Evolutionary conservation across 1,140 invertebrate genomes (phyloP).

Genomic region (Ceratosolen fusciceps): DNA sequence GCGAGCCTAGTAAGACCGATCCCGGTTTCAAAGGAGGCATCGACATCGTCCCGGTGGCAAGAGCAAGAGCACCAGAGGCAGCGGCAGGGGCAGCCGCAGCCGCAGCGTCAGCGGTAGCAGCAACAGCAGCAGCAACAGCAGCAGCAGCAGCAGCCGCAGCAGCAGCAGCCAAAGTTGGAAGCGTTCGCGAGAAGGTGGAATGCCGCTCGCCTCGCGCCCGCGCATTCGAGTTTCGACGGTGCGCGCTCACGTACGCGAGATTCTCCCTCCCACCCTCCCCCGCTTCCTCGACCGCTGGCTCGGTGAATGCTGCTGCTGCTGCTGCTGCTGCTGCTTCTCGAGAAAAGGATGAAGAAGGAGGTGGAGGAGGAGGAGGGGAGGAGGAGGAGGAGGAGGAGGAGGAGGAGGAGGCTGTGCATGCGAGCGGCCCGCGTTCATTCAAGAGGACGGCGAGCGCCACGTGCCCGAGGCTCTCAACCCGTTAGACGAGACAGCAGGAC

Average conservation of each 20-base stretch:
- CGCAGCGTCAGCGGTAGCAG: too few relatives aligned
- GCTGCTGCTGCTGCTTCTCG: background rate
- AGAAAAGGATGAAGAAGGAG: background rate
- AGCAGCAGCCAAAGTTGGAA: conserved; percentile 58
- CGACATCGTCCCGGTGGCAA: conserved; percentile 21
- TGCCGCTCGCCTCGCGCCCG: conserved; percentile 66
- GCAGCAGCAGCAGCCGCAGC: too few relatives aligned
- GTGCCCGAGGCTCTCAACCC: conserved; percentile 67
- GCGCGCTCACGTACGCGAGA: background rate
- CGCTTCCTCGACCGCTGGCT: too few relatives aligned
- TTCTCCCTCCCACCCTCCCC: too few relatives aligned
- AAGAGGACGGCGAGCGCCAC: conserved; percentile 62
- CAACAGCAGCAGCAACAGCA: too few relatives aligned
- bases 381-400: background rate
- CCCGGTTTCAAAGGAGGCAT: conserved; percentile 2
- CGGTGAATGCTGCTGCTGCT: conserved; percentile 13
- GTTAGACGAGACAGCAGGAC: conserved; percentile 42
- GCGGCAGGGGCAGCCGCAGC: too few relatives aligned
- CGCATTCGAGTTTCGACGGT: conserved; percentile 50
- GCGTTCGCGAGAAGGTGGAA: conserved; percentile 62
- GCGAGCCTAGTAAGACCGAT: background rate
- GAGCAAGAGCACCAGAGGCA: too few relatives aligned
- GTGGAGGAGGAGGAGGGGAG: background rate
- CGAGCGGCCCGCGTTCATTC: conserved; percentile 61
- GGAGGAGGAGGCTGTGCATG: background rate